Evolutionary conservation across 2,888 invertebrate genomes (phyloP), one percentile per base, ranked within the genome.

Genomic region (Aplocera efformata): DNA sequence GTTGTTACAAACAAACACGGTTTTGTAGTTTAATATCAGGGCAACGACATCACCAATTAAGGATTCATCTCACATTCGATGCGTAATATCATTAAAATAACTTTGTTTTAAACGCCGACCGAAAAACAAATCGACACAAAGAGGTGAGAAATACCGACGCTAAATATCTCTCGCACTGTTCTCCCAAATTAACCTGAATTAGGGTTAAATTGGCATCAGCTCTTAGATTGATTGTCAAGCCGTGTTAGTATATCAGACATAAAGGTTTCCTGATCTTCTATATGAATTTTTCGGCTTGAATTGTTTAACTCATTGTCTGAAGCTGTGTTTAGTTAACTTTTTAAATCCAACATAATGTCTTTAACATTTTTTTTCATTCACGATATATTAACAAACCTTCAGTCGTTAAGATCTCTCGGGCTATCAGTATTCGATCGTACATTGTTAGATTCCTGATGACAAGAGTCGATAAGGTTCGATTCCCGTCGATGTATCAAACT

Each of bases 81-180:
- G 76, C 76, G 84, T 79, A 83, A 85, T 88, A 84, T 82, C 83
- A 82, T 86, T 86, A 88, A 88, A 88, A 88, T 88, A 84, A 81
- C 82, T 86, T 79, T 83, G 83, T 81, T 73, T 80, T 74, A 80
- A 83, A 83, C 67, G 72, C 80, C 81, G 80, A 71, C 51, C 70
- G 79, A 80, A 86, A 84, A 85, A 85, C 73, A 64, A 57, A 65
- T 65, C 72, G 70, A 76, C 79, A 76, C 76, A 72, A 65, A 3
- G 66, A 85, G 82, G 88, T 86, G 86, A 85, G 80, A 86, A 82
- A 81, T 80, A 72, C 75, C 72, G 59, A 66, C 67, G 72, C 70
- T 68, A 68, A 17, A 17, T 17, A 17, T 17, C 13, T 17, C 67
- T 67, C 62, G 55, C 66, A 64, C 67, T 65, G 59, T 69, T 74